Evolutionary conservation across 2,888 invertebrate species (phyloP).

Genomic region (Melinaea menophilus): DNA sequence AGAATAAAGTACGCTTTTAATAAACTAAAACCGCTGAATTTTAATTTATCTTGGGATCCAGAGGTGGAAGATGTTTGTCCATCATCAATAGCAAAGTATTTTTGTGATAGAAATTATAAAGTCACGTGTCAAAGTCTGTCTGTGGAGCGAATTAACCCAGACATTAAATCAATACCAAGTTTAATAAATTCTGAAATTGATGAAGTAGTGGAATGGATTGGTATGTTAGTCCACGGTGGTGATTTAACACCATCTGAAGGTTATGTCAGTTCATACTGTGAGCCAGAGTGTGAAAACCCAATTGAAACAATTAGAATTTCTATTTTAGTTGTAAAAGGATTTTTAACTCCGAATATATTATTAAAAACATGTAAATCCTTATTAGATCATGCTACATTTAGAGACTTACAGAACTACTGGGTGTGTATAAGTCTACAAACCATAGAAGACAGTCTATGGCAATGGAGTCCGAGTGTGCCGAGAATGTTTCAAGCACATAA

Average conservation of each 20-base stretch:
- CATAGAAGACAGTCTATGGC: slow-evolving; percentile 56
- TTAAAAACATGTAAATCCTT: slow-evolving; percentile 44
- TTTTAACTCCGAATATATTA: slow-evolving; percentile 49
- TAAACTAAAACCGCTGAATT: slow-evolving; percentile 54
- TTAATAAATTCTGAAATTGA: slow-evolving; percentile 51
- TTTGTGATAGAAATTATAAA: slow-evolving; percentile 47
- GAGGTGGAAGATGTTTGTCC: slow-evolving; percentile 55
- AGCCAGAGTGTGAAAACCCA: slow-evolving; percentile 51
- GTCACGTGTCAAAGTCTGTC: slow-evolving; percentile 44
- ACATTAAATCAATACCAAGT: slow-evolving; percentile 51
- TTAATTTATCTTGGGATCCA: slow-evolving; percentile 59
- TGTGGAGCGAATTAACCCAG: slow-evolving; percentile 43
- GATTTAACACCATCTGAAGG: slow-evolving; percentile 47
- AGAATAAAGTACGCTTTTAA: slow-evolving; percentile 44
- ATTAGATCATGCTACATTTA: slow-evolving; percentile 44
- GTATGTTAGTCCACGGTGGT: slow-evolving; percentile 53
- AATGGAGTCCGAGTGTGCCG: slow-evolving; percentile 48
- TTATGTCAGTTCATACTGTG: slow-evolving; percentile 59
- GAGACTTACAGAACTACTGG: slow-evolving; percentile 57
- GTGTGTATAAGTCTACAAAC: slow-evolving; percentile 58
- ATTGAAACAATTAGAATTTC: slow-evolving; percentile 55
- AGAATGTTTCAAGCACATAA: slow-evolving; percentile 62
- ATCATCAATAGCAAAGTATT: slow-evolving; percentile 68
- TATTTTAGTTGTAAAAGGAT: slow-evolving; percentile 53
- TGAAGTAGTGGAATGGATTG: slow-evolving; percentile 67